phyloP scores from a whole-genome alignment of 2,797 vertebrate genomes.

The Lagorchestes hirsutus region DNA sequence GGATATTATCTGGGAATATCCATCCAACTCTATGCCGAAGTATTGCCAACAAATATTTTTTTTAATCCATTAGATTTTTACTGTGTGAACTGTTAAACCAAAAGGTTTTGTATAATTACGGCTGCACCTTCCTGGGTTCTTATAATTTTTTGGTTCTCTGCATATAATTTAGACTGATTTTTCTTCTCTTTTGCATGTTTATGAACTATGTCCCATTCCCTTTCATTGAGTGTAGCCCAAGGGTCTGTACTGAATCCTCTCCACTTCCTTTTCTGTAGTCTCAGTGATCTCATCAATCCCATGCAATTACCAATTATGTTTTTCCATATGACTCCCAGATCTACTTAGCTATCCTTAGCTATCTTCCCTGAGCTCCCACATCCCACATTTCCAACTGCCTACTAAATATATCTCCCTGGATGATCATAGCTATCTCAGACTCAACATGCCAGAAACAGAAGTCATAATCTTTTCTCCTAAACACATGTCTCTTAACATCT shows the following conservation, averaged over 20 bases:
- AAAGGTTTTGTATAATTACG: not conserved
- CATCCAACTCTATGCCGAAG: too few relatives aligned
- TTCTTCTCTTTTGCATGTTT: not conserved
- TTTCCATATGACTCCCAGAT: not conserved
- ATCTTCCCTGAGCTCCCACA: not conserved
- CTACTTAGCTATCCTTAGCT: not conserved
- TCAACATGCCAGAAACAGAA: not conserved
- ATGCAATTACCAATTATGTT: not conserved
- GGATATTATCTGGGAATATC: too few relatives aligned
- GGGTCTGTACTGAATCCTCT: not conserved
- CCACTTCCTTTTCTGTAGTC: not conserved
- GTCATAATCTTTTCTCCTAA: not conserved
- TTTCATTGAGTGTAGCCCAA: not conserved
- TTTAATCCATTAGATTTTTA: not conserved
- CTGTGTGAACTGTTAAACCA: not conserved
- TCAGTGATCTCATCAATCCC: not conserved
- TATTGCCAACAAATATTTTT: too few relatives aligned
- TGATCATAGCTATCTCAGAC: not conserved
- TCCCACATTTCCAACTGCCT: not conserved
- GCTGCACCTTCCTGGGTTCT: not conserved
- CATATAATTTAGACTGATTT: not conserved
- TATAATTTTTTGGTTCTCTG: not conserved
- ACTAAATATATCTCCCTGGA: not conserved
- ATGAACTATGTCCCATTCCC: not conserved
- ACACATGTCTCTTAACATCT: not conserved